These are phyloP conservation scores for Beroe forskalii DNA, from an alignment of 37 sponge, comb jelly and placozoan species.

Conservation along the genomic window DNA sequence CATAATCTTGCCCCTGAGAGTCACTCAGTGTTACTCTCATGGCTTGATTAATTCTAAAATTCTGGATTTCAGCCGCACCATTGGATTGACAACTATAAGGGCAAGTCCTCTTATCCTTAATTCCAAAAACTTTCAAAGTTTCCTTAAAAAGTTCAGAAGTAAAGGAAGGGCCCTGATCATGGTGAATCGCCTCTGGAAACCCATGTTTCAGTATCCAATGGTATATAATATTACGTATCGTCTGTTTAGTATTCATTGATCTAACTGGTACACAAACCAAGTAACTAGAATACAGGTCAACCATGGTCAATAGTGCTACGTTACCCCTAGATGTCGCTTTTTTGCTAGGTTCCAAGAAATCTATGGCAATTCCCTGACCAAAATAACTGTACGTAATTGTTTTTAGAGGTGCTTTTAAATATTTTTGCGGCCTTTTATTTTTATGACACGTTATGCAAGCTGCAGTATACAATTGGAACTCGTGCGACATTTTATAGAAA, in stretches of 20 bases:
- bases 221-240: not conserved
- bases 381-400: not conserved
- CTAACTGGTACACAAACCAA: conserved; percentile 20
- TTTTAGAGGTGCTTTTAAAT: not conserved
- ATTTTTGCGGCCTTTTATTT: not conserved
- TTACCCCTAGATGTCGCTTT: not conserved
- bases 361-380: not conserved
- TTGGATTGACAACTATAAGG: not conserved
- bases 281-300: not conserved
- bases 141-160: not conserved
- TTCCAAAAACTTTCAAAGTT: not conserved
- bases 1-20: not conserved
- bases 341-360: not conserved
- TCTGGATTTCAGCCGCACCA: not conserved
- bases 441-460: not conserved
- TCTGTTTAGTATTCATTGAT: not conserved
- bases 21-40: not conserved
- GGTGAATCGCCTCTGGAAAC: not conserved
- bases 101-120: not conserved
- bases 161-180: not conserved
- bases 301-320: not conserved
- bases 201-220: conserved; percentile 8
- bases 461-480: not conserved
- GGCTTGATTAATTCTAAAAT: not conserved
- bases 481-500: conserved; percentile 20